Evolutionary conservation across 2,113 vertebrate genomes (phyloP).

Genomic region (Callorhinus ursinus): DNA sequence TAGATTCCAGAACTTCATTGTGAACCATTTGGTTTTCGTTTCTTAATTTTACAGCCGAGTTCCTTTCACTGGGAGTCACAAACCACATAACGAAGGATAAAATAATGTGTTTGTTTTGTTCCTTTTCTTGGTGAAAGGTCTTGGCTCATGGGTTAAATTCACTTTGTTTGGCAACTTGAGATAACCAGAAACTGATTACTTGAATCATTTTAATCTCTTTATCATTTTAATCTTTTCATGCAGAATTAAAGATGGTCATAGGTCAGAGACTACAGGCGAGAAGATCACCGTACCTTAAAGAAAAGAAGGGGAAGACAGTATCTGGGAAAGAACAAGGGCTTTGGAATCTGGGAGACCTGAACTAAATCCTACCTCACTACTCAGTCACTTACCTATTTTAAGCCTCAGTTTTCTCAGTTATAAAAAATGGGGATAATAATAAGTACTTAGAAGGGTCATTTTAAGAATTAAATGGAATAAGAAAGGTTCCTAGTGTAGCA

Average conservation of each 20-base stretch:
- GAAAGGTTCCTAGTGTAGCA: background rate
- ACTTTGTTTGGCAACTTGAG: conserved; percentile 63
- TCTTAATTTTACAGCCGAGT: conserved; percentile 76
- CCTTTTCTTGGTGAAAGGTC: conserved; percentile 70
- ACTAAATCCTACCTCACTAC: background rate
- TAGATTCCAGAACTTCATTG: conserved; percentile 40
- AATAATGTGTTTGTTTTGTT: conserved; percentile 72
- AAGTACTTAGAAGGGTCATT: background rate
- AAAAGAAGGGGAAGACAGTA: background rate
- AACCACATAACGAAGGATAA: conserved; percentile 75
- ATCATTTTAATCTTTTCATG: conserved; percentile 68
- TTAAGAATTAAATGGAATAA: conserved; percentile 1
- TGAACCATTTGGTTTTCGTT: conserved; percentile 74
- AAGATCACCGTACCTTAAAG: background rate
- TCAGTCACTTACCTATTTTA: background rate
- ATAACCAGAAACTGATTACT: conserved; percentile 66
- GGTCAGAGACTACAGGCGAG: conserved; percentile 33
- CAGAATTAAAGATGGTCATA: conserved; percentile 61
- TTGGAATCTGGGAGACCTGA: background rate
- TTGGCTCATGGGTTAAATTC: conserved; percentile 54
- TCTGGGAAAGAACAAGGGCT: background rate
- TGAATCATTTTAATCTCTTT: conserved; percentile 59
- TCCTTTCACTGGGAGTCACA: conserved; percentile 61
- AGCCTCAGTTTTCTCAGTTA: conserved; percentile 20
- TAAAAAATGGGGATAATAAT: background rate